Base-by-base conservation (phyloP, 2,113 vertebrate species). In the Psilopogon haemacephalus region DNA sequence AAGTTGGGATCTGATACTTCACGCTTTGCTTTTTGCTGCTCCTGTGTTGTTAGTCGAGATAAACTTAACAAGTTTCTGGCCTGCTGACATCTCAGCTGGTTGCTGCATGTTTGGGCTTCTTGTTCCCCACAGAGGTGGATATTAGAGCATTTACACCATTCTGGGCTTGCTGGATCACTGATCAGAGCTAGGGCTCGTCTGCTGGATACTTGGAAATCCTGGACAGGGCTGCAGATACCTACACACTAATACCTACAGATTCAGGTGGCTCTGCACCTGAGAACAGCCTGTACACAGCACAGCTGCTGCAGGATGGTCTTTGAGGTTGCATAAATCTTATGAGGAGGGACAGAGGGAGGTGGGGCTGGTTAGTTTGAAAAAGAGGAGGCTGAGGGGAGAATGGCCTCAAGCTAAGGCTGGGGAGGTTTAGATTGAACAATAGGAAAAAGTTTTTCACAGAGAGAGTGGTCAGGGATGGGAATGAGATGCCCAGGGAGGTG, bases 111-210 rank as follows among this genome's bases (percentile, higher is more conserved):
- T 46, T 76, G 60, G 15, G 11, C 72, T 82, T 35, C 55, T 32
- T 42, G 21, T 30, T 95, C 38, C 42, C 84, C 84, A 96, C 84
- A 96, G 91, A 86, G 80, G 84, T 86, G 44, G 73, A 42, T 69
- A 11, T 81, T 60, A 15, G 59, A 90, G 37, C 59, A 10, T 38
- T 86, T 60, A 48, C 19, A n/a, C 3, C 4, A 17, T 56, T 71
- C 54, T 63, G 72, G 68, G 50, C 16, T 48, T 52, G 58, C 77
- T 60, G 48, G 13, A 42, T 92, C 46, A 32, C 44, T 80, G 20
- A 18, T 27, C 26, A 37, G 50, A 42, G 17, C 52, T 35, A 3
- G 33, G 40, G 11, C 33, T 93, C 30, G 10, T 71, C 58, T 68
- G 52, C 30, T 59, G 74, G 16, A 3, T 42, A 15, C 50, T 3